Conservation (phyloP, 1,140 invertebrate genomes). For the Phthorimaea operculella region DNA sequence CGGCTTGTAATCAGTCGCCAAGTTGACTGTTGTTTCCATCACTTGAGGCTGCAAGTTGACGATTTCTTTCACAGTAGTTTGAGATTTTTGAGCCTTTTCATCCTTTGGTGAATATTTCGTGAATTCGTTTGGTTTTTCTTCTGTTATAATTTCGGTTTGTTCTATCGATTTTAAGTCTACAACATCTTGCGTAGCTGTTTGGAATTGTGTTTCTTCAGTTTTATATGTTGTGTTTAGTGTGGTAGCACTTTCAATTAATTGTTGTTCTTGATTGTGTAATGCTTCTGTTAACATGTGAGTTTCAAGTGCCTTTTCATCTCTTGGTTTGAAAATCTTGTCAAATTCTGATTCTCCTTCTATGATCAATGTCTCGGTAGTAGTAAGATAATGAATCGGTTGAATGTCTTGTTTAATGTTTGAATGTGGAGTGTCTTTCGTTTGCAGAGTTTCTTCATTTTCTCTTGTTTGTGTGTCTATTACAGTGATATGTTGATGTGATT, state of each 20-base stretch:
- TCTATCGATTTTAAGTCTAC: slow-evolving; percentile 13
- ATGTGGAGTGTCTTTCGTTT: slow-evolving; percentile 13
- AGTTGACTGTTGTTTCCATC: slow-evolving; percentile 32
- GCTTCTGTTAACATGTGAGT: slow-evolving; percentile 25
- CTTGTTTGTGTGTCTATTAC: slow-evolving; percentile 28
- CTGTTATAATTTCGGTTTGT: slow-evolving; percentile 12
- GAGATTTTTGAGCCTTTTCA: slow-evolving; percentile 22
- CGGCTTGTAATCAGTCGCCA: slow-evolving; percentile 16
- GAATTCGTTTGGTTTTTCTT: slow-evolving; percentile 22
- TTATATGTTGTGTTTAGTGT: slow-evolving; percentile 4
- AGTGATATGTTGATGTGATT: slow-evolving; percentile 39
- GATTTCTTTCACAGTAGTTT: slow-evolving; percentile 25
- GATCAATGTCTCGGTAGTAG: slow-evolving; percentile 44
- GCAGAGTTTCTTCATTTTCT: slow-evolving; percentile 36
- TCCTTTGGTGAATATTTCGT: slow-evolving; percentile 19
- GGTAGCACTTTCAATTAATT: slow-evolving; percentile 27
- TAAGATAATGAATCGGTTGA: slow-evolving; percentile 42
- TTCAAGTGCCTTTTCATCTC: slow-evolving; percentile 24
- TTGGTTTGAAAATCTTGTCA: background rate
- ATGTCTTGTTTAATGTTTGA: slow-evolving; percentile 32
- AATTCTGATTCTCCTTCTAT: slow-evolving; percentile 23
- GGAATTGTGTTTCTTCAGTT: slow-evolving; percentile 5
- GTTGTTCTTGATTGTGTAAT: slow-evolving; percentile 28
- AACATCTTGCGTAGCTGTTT: slow-evolving; percentile 10
- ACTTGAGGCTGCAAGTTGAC: slow-evolving; percentile 28